Evolutionary conservation across 2,113 vertebrate species (phyloP).

Genomic region (Rostratula benghalensis): DNA sequence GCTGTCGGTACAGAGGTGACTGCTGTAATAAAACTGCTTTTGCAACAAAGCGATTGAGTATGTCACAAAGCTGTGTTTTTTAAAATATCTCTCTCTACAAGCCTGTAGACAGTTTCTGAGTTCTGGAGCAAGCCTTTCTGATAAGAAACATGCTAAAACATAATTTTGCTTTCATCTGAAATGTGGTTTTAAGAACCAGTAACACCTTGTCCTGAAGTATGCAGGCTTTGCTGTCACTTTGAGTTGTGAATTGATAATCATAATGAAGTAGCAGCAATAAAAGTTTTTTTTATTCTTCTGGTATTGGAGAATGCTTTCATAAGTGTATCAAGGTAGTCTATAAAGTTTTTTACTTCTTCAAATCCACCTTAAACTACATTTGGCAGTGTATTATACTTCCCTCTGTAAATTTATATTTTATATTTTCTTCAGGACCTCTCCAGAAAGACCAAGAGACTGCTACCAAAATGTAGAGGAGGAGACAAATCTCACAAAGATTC

Average conservation of each 20-base stretch:
- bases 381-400: not conserved
- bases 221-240: not conserved
- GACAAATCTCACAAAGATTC: not conserved
- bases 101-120: not conserved
- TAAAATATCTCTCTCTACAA: not conserved
- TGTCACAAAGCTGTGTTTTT: not conserved
- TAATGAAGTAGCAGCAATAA: not conserved
- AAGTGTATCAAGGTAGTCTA: not conserved
- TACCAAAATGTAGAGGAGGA: not conserved
- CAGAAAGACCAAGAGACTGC: not conserved
- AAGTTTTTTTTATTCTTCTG: not conserved
- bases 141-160: not conserved
- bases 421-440: not conserved
- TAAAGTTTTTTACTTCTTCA: not conserved
- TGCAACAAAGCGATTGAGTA: slow-evolving; percentile 39
- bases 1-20: not conserved
- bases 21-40: slow-evolving; percentile 1
- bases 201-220: not conserved
- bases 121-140: slow-evolving; percentile 7
- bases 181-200: not conserved
- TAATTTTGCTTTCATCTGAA: not conserved
- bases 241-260: not conserved
- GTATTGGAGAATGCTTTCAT: not conserved
- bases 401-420: not conserved
- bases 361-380: not conserved